These are phyloP conservation scores for Drosophila sp. DNA, from an alignment of 1,140 invertebrate genomes.

Conservation along the genomic window DNA sequence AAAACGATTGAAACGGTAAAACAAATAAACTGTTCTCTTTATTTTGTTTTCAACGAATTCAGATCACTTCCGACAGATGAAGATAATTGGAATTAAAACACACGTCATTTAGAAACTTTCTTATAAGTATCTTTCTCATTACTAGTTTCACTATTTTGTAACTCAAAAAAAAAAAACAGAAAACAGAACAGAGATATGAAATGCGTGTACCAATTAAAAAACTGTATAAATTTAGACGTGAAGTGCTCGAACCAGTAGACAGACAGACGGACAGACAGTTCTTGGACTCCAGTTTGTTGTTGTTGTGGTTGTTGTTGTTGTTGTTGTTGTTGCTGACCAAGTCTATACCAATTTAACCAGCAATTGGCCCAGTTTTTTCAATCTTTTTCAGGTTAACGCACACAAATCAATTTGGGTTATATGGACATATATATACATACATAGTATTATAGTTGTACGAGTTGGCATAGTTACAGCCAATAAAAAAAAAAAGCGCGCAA, in stretches of 20 bases:
- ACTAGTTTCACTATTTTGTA: neutral
- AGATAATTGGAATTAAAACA: neutral
- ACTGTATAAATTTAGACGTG: constrained; percentile 10
- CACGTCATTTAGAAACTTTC: constrained; percentile 6
- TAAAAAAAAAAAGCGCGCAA: constrained; percentile 1
- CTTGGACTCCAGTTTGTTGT: neutral
- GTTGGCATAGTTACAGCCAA: constrained; percentile 41
- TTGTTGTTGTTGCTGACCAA: constrained; percentile 1
- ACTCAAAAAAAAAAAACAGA: neutral
- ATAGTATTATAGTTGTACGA: neutral
- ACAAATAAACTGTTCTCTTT: neutral
- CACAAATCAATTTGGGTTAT: constrained; percentile 55
- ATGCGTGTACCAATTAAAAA: constrained; percentile 19
- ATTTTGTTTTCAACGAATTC: neutral
- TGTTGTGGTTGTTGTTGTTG: neutral
- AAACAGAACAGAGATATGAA: neutral
- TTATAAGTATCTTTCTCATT: neutral
- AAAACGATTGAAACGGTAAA: constrained; percentile 3
- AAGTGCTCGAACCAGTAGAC: neutral
- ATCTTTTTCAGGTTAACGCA: constrained; percentile 24
- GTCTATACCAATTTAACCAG: constrained; percentile 10
- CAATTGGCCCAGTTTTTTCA: constrained; percentile 35
- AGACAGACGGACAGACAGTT: neutral
- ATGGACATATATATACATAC: constrained; percentile 17
- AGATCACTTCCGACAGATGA: neutral